Evolutionary conservation across 2,113 vertebrate genomes (phyloP).

Genomic region (Columbina picui): DNA sequence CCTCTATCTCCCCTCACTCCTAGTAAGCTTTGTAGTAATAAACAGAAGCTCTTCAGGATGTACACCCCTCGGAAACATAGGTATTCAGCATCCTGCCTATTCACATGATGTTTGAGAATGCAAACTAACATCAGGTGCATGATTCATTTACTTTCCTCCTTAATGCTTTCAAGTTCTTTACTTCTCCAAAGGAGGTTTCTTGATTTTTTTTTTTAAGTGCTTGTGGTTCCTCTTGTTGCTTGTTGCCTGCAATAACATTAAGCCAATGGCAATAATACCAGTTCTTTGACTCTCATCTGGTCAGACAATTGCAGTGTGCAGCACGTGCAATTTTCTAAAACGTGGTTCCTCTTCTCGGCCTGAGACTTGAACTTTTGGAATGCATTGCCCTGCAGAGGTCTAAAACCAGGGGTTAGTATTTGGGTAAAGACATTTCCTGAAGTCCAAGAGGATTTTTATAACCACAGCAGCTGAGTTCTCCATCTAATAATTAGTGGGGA

Average conservation of each 20-base stretch:
- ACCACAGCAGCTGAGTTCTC: neutral
- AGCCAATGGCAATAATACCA: neutral
- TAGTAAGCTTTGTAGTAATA: constrained; percentile 93
- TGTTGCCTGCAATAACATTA: constrained; percentile 76
- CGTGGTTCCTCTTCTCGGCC: constrained; percentile 29
- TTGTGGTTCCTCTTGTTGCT: constrained; percentile 73
- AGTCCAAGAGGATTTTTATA: constrained; percentile 48
- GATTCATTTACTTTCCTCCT: constrained; percentile 70
- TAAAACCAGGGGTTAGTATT: neutral
- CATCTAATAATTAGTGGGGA: neutral
- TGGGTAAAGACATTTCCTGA: neutral
- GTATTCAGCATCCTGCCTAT: constrained; percentile 89
- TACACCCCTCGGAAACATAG: constrained; percentile 89
- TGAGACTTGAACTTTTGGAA: constrained; percentile 32
- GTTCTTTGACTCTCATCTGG: constrained; percentile 3
- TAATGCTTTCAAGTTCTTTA: constrained; percentile 64
- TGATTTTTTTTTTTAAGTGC: constrained; percentile 65
- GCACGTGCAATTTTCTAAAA: neutral
- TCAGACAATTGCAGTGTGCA: constrained; percentile 17
- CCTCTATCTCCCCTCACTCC: constrained; percentile 88
- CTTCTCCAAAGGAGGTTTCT: constrained; percentile 60
- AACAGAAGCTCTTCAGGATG: constrained; percentile 92
- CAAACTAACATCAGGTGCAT: constrained; percentile 89
- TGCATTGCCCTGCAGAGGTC: constrained; percentile 5
- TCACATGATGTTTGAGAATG: constrained; percentile 88